Evolutionary conservation across 2,888 invertebrate species (phyloP), one percentile per base, ranked within the genome.

Genomic region (Odontocolon sp.): DNA sequence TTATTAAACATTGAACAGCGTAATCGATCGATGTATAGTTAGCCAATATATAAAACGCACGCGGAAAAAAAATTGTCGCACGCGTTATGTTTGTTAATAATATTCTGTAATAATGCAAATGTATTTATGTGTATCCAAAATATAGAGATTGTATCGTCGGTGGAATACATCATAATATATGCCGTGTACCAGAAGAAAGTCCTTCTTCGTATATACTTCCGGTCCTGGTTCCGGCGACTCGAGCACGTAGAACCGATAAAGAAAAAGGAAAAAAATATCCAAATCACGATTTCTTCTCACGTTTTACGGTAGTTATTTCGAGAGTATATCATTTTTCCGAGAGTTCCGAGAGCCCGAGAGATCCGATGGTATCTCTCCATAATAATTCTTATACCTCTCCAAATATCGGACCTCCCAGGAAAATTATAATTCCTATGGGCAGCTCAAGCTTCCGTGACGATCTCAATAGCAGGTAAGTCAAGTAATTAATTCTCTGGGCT

Each of bases 101-200:
- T 78, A 47, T 63, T 57, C 50, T 67, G 52, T 64, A 72, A 74
- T 70, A 40, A 78, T 63, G 63, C 40, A 73, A 78, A 63, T 74
- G 74, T 78, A 74, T 71, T 61, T 74, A 57, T 74, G 63, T 54
- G 21, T 47, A 68, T 63, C 42, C 45, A 33, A 61, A 31, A 47
- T 47, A 56, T 57, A 40, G 40, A 50, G 50, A 72, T 47, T 77
- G 76, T 76, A 76, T 54, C 52, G 71, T 77, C 69, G 67, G 70
- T 71, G 59, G 45, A 77, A 70, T 75, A 77, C 63, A 47, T 67
- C 56, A 63, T 68, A 68, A 74, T 74, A 67, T 73, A 73, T 47
- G 45, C 61, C 21, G 21, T 36, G 36, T 47, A 33, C 18, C 14
- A 59, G 26, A 26, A 26, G 11, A 31, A 16, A 45, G 18, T n/a